Percentiles rank a stretch among this genome's conserved stretches.
Conservation (phyloP, 2,888 invertebrate genomes). For the Eupelmus urozonus region DNA sequence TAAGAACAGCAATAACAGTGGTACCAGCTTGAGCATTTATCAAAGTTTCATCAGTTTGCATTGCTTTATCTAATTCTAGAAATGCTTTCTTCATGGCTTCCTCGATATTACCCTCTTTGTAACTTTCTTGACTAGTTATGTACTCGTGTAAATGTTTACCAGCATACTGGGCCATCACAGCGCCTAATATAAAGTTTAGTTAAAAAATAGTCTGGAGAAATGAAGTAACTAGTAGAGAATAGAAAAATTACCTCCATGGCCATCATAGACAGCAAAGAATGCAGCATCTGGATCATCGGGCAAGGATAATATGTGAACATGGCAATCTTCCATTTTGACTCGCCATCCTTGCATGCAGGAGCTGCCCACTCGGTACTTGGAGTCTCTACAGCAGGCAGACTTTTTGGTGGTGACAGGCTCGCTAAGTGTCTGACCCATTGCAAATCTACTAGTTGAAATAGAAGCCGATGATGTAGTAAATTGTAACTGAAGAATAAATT, state of each 20-base stretch:
- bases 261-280: slow-evolving; percentile 98
- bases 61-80: slow-evolving; percentile 93
- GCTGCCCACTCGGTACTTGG: slow-evolving; percentile 89
- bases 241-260: slow-evolving; percentile 87
- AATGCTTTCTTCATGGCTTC: slow-evolving; percentile 93
- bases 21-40: slow-evolving; percentile 96
- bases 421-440: slow-evolving; percentile 97
- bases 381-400: slow-evolving; percentile 88
- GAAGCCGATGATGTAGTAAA: not conserved
- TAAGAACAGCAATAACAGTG: slow-evolving; percentile 91
- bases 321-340: slow-evolving; percentile 99
- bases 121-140: slow-evolving; percentile 89
- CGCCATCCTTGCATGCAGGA: slow-evolving; percentile 99
- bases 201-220: not conserved
- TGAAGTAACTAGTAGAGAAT: not conserved
- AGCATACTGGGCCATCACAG: slow-evolving; percentile 95
- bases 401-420: slow-evolving; percentile 96
- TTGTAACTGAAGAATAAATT: not conserved
- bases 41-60: slow-evolving; percentile 92
- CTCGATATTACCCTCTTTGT: slow-evolving; percentile 88
- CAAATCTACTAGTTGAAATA: not conserved
- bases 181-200: slow-evolving; percentile 79
- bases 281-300: slow-evolving; percentile 95
- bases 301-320: slow-evolving; percentile 94
- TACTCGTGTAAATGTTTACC: slow-evolving; percentile 96